Evolutionary conservation across 2,797 vertebrate genomes (phyloP).

Genomic region (Heterohyrax brucei): DNA sequence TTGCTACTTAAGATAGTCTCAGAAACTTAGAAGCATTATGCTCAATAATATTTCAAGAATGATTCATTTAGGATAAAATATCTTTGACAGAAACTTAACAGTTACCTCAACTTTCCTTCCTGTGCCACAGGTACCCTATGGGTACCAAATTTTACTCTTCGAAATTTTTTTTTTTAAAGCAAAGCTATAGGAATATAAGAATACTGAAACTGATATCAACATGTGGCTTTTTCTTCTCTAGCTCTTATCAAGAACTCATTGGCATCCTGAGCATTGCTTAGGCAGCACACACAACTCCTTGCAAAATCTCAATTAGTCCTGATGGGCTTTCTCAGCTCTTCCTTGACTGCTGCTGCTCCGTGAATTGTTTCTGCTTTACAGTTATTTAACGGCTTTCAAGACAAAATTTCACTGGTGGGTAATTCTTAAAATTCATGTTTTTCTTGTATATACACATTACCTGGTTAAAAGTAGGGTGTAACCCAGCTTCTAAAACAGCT

Average conservation of each 20-base stretch:
- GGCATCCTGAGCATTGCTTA: background rate
- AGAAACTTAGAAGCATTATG: constrained; percentile 50
- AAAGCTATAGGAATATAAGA: background rate
- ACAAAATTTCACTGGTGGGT: constrained; percentile 48
- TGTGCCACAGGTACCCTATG: background rate
- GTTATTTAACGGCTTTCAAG: constrained; percentile 37
- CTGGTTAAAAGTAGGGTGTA: background rate
- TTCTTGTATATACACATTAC: background rate
- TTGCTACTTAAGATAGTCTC: constrained; percentile 67
- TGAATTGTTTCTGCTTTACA: constrained; percentile 32
- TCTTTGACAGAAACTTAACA: constrained; percentile 39
- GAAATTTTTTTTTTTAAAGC: constrained; percentile 38
- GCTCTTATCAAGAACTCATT: constrained; percentile 24
- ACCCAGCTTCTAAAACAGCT: constrained; percentile 72
- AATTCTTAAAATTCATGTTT: constrained; percentile 22
- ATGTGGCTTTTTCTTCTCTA: constrained; percentile 22
- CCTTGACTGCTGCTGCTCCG: background rate
- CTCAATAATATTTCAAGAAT: constrained; percentile 59
- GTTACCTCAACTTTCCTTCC: constrained; percentile 31
- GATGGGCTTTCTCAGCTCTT: background rate
- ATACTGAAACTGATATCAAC: constrained; percentile 43
- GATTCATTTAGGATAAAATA: constrained; percentile 40
- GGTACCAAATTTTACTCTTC: constrained; percentile 40
- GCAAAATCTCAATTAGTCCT: background rate
- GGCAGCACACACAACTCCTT: background rate